Base-by-base conservation (phyloP, 2,797 vertebrate genomes). In the Manis crassicaudata region DNA sequence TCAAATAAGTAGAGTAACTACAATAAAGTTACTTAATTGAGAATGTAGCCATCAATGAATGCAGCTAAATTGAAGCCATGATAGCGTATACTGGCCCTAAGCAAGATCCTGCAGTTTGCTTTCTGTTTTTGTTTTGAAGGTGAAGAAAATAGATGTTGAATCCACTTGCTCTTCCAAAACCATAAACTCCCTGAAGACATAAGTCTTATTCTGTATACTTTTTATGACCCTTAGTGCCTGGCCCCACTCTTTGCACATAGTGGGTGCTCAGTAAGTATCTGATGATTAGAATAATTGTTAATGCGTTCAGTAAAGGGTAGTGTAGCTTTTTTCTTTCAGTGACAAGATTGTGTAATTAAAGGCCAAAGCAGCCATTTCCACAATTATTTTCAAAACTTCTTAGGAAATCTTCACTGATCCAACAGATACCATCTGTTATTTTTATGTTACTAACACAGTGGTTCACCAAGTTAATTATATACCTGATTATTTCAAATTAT, bases 121-220 rank as follows among this genome's bases (percentile, higher is more conserved):
- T 81, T 91, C 68, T 72, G 50, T 68, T 88, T 92, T 92, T n/a
- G 7, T 62, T 88, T 85, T 67, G 88, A 92, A 81, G 52, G 54
- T 84, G n/a, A 77, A 83, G 56, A 79, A 93, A 87, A 68, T 87
- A 32, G 5, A 20, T 96, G 43, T 93, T 80, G n/a, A 80, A 54
- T 96, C 18, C 52, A 65, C 35, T 95, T 88, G 65, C 52, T 95
- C 75, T 82, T 65, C 80, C 12, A 68, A 85, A 63, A 54, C 58
- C 76, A 11, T 32, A 77, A 94, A 63, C 35, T 89, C 40, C 21
- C 62, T 43, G 16, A 80, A 67, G n/a, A 56, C 58, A 90, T 40
- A 92, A 65, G 50, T 50, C 46, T 3, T 56, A 35, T 40, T 73
- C 70, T 84, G 0, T 67, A 43, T 80, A 27, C 29, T 90, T 67